Evolutionary conservation across 2,113 vertebrate genomes (phyloP), one percentile per base, ranked within the genome.

Genomic region (Clarias magur): DNA sequence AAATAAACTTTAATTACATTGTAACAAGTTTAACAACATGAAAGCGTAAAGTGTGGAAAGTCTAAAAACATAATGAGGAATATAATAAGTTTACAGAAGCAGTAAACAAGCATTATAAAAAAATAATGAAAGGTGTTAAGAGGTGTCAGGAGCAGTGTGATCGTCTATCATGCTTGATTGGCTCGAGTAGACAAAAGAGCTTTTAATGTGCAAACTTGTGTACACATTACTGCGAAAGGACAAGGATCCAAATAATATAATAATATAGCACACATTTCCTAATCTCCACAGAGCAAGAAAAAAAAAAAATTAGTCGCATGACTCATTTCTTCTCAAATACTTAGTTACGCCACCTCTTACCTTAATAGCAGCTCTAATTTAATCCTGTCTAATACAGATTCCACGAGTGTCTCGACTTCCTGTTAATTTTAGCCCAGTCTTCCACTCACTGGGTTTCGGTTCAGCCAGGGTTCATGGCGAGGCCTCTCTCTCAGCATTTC

Each of bases 371-470:
- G 30, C 79, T 62, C 79, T 81, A 62, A 80, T 80, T 72, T 68
- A 68, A 72, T 72, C 78, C 57, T 62, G 56, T n/a, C 48, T 0
- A 56, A 15, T 27, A 30, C 56, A 56, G 53, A 30, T 79, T 79
- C 53, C 53, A 79, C 23, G 48, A 56, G 75, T 54, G 25, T 12
- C 70, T 42, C 1, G 34, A 42, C 19, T 48, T 53, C 75, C 53
- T 56, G 53, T 79, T 79, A 56, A 79, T 79, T 57, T 56, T 79
- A 79, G 25, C 53, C 53, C 25, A 56, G 17, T 79, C 15, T 79
- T 79, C 75, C 75, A 30, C 21, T 48, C 38, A 15, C 75, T 78
- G 73, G 42, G 73, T 76, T 17, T 10, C 21, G 25, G 73, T 76
- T 76, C 42, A 76, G 23, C 48, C 54, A 15, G 21, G 42, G 42